Evolutionary conservation across 2,797 vertebrate species (phyloP).

Genomic region (Oophaga sylvatica): DNA sequence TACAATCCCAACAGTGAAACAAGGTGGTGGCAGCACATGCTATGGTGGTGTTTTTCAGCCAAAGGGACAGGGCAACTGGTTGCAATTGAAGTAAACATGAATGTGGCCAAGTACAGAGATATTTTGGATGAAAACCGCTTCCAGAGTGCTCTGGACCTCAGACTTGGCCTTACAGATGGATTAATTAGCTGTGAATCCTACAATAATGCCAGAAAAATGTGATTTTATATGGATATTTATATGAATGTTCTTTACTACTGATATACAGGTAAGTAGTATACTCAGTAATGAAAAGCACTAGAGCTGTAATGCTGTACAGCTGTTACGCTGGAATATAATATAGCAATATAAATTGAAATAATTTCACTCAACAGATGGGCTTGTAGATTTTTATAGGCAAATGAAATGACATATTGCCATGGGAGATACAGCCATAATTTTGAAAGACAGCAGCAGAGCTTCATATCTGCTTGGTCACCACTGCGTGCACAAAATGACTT

Average conservation of each 20-base stretch:
- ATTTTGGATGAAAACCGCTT: too few relatives aligned
- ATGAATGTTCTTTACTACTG: slow-evolving; percentile 29
- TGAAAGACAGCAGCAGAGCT: slow-evolving; percentile 15
- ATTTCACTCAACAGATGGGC: slow-evolving; percentile 52
- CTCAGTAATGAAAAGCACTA: slow-evolving; percentile 54
- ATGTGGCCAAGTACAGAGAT: too few relatives aligned
- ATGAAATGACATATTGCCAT: slow-evolving; percentile 53
- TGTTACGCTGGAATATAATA: slow-evolving; percentile 45
- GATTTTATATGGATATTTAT: slow-evolving; percentile 9
- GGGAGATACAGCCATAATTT: slow-evolving; percentile 44
- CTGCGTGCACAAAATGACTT: slow-evolving; percentile 29
- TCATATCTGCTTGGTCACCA: slow-evolving; percentile 48
- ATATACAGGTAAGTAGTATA: slow-evolving; percentile 39
- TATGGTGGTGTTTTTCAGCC: too few relatives aligned
- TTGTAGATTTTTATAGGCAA: slow-evolving; percentile 56
- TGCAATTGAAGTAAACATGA: too few relatives aligned
- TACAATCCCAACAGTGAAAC: too few relatives aligned
- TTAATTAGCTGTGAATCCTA: slow-evolving; percentile 27
- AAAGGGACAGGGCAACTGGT: too few relatives aligned
- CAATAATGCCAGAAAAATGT: slow-evolving; percentile 17
- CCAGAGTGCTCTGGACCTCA: too few relatives aligned
- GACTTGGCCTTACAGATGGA: slow-evolving; percentile 17
- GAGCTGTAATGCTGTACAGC: slow-evolving; percentile 42
- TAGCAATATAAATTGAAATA: slow-evolving; percentile 53
- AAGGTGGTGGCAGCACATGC: too few relatives aligned